Conservation (phyloP, 1,140 invertebrate species). For the Drosophila nikananu region DNA sequence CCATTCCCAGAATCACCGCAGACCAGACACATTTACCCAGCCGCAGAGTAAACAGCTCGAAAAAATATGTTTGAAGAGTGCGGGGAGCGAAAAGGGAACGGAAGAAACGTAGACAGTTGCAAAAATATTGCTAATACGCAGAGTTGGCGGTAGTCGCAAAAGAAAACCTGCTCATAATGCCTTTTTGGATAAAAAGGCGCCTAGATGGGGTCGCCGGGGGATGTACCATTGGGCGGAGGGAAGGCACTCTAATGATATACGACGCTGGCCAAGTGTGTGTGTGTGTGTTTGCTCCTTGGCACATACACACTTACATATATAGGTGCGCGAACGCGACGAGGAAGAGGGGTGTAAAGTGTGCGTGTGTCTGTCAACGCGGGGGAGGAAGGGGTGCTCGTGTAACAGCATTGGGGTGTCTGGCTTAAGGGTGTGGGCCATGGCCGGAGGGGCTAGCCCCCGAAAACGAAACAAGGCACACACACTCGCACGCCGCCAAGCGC, state of each 20-base stretch:
- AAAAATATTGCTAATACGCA: slow-evolving; percentile 80
- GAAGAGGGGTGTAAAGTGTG: slow-evolving; percentile 22
- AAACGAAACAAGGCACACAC: slow-evolving; percentile 66
- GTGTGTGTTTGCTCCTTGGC: slow-evolving; percentile 40
- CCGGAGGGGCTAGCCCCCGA: slow-evolving; percentile 53
- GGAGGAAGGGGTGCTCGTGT: slow-evolving; percentile 13
- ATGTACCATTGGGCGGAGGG: slow-evolving; percentile 2
- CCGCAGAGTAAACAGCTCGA: slow-evolving; percentile 55
- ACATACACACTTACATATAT: slow-evolving; percentile 10
- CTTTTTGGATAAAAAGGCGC: slow-evolving; percentile 64
- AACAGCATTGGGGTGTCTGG: slow-evolving; percentile 57
- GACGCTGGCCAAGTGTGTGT: slow-evolving; percentile 26
- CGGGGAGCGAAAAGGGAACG: slow-evolving; percentile 27
- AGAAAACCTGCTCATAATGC: slow-evolving; percentile 77
- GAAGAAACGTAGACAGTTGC: slow-evolving; percentile 65
- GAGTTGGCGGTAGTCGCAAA: slow-evolving; percentile 65
- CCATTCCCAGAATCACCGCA: slow-evolving; percentile 37
- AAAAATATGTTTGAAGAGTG: slow-evolving; percentile 19
- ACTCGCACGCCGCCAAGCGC: slow-evolving; percentile 14
- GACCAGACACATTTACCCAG: slow-evolving; percentile 63
- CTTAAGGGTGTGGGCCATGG: slow-evolving; percentile 25
- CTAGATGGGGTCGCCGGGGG: slow-evolving; percentile 35
- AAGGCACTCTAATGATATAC: slow-evolving; percentile 73
- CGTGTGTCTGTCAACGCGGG: slow-evolving; percentile 43
- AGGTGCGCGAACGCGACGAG: slow-evolving; percentile 61